Evolutionary conservation across 2,797 vertebrate genomes (phyloP), one percentile per base, ranked within the genome.

Genomic region (Pantherophis vulpinus): DNA sequence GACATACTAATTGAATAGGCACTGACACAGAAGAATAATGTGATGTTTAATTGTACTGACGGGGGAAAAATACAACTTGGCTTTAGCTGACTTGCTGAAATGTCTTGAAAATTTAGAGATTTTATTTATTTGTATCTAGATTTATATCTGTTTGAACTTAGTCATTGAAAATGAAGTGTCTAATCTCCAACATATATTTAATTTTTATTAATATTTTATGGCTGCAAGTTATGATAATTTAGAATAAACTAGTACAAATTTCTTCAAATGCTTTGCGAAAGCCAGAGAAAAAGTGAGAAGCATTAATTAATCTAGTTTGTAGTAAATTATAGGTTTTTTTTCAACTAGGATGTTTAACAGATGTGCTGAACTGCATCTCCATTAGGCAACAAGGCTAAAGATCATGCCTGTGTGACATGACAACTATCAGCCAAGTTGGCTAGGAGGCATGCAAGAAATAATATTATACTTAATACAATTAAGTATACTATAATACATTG

Each of bases 1-100:
- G 90, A 90, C 3, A 54, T 42, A 7, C 74, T 91, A 61, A 87
- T 91, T 94, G 90, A 91, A 91, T 63, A 87, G 90, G 70, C 59
- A 42, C 51, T 91, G 88, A 91, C 70, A 54, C 37, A 42, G 56
- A 51, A 88, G 47, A 83, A 90, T 92, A 79, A 59, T 89, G 87
- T 91, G 60, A 66, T 42, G 86, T 25, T 87, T 79, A 58, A 56
- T 55, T 88, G 47, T 12, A 91, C 25, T 47, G 27, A 58, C 14
- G 37, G 89, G 16, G 47, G 86, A 66, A 90, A 70, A 90, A 70
- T 58, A 87, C 56, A 70, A 20, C 25, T 47, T 47, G 12, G 66
- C 12, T 91, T 47, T 23, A 55, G 91, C 13, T 79, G 55, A 79
- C n/a, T 89, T 94, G 60, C 23, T 47, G 51, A 91, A 83, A 70